phyloP scores from a whole-genome alignment of 2,888 invertebrate species.

The Drosophila koepferae region DNA sequence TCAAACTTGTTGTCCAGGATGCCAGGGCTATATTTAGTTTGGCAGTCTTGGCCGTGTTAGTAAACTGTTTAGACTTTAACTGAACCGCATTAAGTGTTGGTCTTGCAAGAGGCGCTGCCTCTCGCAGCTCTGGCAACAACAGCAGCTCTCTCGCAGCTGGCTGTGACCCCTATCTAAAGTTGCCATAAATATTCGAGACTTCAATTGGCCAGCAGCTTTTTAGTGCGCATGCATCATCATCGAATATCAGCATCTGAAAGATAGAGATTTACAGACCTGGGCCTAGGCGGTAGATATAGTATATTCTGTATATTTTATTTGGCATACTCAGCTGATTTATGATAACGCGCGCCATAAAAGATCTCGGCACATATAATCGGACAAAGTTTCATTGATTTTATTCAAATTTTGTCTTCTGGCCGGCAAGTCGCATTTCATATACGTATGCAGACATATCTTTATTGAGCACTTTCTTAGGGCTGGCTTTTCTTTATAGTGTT shows the following conservation, averaged over 20 bases:
- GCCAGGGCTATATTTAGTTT: constrained; percentile 48
- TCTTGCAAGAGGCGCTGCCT: constrained; percentile 3
- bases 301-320: constrained; percentile 65
- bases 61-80: constrained; percentile 61
- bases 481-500: constrained; percentile 65
- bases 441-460: constrained; percentile 37
- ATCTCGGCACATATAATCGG: constrained; percentile 53
- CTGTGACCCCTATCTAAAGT: constrained; percentile 40
- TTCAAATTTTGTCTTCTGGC: constrained; percentile 62
- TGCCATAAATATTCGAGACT: constrained; percentile 69
- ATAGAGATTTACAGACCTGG: constrained; percentile 17
- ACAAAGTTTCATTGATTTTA: constrained; percentile 67
- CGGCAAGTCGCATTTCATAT: constrained; percentile 33
- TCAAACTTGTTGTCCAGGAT: constrained; percentile 39
- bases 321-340: constrained; percentile 68
- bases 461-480: constrained; percentile 63
- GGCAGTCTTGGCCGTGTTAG: constrained; percentile 41
- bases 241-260: constrained; percentile 53
- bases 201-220: constrained; percentile 73
- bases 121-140: background rate
- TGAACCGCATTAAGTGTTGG: constrained; percentile 52
- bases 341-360: constrained; percentile 73
- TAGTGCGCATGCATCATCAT: constrained; percentile 33
- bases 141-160: constrained; percentile 2
- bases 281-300: constrained; percentile 23